Evolutionary conservation across 2,888 invertebrate genomes (phyloP), one percentile per base, ranked within the genome.

Genomic region (Oeneis ivallda): DNA sequence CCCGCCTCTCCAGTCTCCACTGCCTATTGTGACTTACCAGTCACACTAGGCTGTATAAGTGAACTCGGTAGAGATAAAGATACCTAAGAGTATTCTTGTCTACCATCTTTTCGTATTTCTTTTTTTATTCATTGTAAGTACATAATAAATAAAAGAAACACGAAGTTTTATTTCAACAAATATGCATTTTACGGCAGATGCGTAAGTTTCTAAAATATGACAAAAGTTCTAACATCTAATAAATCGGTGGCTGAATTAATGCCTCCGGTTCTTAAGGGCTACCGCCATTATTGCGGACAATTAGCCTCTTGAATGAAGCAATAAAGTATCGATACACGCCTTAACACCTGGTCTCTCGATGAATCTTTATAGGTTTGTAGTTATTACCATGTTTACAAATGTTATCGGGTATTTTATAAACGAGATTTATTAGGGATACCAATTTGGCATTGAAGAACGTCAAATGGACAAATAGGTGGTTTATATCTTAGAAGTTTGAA

Each of bases 231-330:
- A 26, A 50, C 41, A 54, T 45, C 52, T 50, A 56, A 68, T 60
- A 64, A 66, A 66, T 69, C 66, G 66, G 61, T 60, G 49, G 19
- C 64, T 63, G 53, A 63, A 62, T 65, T 64, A 11, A 47, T 56
- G 45, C 65, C 74, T 76, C 76, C 76, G 74, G 71, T 71, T 34
- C 43, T 70, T 61, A 64, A 72, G 72, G 65, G 64, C 65, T 62
- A 59, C 67, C 67, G 61, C 68, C 53, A 67, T 71, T 71, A 58
- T 59, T 34, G 13, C 7, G 59, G 59, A 49, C 60, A 49, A 60
- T 60, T 60, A 39, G 49, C 37, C 60, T 50, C 60, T 60, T 49
- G 49, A 60, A 50, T 60, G 37, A 65, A 49, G 54, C 53, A 60
- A 69, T 68, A 67, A 71, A 66, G 58, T 65, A 70, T 70, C 67